Evolutionary conservation across 2,888 invertebrate genomes (phyloP).

Genomic region (Watsonalla cultraria): DNA sequence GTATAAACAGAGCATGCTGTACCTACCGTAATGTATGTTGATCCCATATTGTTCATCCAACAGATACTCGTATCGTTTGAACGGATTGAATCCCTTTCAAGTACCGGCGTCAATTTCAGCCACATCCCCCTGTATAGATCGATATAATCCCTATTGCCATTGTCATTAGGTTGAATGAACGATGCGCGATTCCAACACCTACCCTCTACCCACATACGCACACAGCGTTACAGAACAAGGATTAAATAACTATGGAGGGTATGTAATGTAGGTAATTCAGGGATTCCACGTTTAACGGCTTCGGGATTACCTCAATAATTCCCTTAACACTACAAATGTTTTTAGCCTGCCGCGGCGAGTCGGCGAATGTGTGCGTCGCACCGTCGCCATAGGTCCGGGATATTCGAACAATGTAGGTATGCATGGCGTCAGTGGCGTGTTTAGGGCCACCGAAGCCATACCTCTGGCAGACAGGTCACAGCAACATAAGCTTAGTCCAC

Average conservation of each 20-base stretch:
- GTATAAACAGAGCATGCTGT: constrained; percentile 35
- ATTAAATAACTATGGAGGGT: constrained; percentile 71
- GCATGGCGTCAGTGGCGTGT: constrained; percentile 35
- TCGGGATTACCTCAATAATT: constrained; percentile 73
- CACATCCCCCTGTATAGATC: constrained; percentile 33
- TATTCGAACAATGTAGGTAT: constrained; percentile 30
- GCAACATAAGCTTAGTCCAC: constrained; percentile 47
- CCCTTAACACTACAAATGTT: constrained; percentile 73
- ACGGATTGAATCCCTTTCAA: constrained; percentile 62
- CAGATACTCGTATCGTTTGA: constrained; percentile 54
- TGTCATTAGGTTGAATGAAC: constrained; percentile 50
- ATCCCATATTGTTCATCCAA: constrained; percentile 29
- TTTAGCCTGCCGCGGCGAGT: constrained; percentile 46
- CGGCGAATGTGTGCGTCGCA: constrained; percentile 19
- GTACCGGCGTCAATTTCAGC: constrained; percentile 53
- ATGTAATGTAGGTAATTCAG: constrained; percentile 73
- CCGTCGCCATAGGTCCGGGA: constrained; percentile 33
- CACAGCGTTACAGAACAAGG: constrained; percentile 60
- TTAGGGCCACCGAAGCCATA: constrained; percentile 61
- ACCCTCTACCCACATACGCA: constrained; percentile 34
- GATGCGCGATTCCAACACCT: constrained; percentile 24
- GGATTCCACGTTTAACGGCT: constrained; percentile 74
- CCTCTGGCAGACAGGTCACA: constrained; percentile 46
- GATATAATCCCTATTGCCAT: constrained; percentile 55
- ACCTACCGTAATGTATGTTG: constrained; percentile 44